Percentiles rank a stretch among this genome's conserved stretches.
phyloP scores from a whole-genome alignment of 2,888 invertebrate genomes.

The Lepidochitona cinerea region DNA sequence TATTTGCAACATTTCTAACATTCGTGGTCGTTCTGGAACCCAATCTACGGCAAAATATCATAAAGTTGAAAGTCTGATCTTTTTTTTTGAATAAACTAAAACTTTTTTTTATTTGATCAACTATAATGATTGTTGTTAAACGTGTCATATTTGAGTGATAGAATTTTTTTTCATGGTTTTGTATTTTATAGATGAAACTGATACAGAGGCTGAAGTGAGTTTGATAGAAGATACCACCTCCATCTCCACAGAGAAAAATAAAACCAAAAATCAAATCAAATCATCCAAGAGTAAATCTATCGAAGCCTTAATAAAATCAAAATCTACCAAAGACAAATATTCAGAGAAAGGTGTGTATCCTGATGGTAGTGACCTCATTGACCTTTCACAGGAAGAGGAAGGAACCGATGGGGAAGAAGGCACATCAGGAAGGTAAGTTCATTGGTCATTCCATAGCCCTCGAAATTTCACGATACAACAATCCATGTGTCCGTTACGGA shows the following conservation, averaged over 20 bases:
- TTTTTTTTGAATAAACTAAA: no score
- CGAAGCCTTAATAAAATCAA: not conserved
- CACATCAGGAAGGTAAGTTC: not conserved
- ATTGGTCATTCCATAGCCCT: no score
- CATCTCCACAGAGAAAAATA: not conserved
- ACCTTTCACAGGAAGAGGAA: not conserved
- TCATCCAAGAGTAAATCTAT: not conserved
- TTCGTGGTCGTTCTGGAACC: no score
- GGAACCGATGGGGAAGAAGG: not conserved
- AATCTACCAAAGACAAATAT: no score
- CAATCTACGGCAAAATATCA: no score
- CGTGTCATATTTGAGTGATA: not conserved
- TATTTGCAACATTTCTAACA: no score
- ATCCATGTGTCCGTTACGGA: no score
- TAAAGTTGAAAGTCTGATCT: no score
- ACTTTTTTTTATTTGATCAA: not conserved
- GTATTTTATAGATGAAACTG: slow-evolving; percentile 51
- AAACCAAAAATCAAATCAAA: not conserved
- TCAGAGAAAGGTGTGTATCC: not conserved
- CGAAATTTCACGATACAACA: no score
- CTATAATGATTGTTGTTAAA: not conserved
- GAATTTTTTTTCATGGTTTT: not conserved
- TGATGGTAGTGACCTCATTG: not conserved
- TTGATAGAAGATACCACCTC: not conserved
- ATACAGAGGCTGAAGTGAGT: slow-evolving; percentile 47